These are phyloP conservation scores for Cacatua alba DNA, from an alignment of 2,113 vertebrate species.

Conservation along the genomic window DNA sequence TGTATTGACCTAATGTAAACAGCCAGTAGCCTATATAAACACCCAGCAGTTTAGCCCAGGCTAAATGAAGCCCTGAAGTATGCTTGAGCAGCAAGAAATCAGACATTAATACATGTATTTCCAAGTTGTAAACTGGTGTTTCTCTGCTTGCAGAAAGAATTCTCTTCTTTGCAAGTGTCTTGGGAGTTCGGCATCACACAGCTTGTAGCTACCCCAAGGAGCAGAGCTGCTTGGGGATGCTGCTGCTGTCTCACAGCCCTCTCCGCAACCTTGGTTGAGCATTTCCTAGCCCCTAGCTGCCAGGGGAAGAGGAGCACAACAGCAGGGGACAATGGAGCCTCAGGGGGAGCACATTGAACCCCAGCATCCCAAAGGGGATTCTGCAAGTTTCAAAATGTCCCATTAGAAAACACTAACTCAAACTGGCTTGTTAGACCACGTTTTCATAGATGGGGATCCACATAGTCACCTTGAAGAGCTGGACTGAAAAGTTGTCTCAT, in stretches of 20 bases:
- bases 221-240: rapidly evolving
- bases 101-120: slow-evolving; percentile 8
- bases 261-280: not conserved
- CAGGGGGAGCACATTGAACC: not conserved
- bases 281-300: not conserved
- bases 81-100: slow-evolving; percentile 42
- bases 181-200: not conserved
- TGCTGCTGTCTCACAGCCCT: not conserved
- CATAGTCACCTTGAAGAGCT: not conserved
- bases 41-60: slow-evolving; percentile 32
- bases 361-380: not conserved
- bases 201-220: not conserved
- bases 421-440: not conserved
- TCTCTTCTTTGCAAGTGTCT: not conserved
- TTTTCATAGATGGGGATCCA: not conserved
- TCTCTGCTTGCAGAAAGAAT: not conserved
- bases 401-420: not conserved
- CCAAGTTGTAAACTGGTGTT: not conserved
- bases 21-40: slow-evolving; percentile 70
- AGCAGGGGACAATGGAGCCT: not conserved
- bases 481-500: not conserved
- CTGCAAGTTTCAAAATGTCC: not conserved
- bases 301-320: not conserved
- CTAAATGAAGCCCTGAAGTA: slow-evolving; percentile 28
- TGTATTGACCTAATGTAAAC: slow-evolving; percentile 66